A percentile compares a stretch with the other conserved stretches of the same genome.
Conservation (phyloP, 2,888 invertebrate species). For the Mimumesa dahlbomi region DNA sequence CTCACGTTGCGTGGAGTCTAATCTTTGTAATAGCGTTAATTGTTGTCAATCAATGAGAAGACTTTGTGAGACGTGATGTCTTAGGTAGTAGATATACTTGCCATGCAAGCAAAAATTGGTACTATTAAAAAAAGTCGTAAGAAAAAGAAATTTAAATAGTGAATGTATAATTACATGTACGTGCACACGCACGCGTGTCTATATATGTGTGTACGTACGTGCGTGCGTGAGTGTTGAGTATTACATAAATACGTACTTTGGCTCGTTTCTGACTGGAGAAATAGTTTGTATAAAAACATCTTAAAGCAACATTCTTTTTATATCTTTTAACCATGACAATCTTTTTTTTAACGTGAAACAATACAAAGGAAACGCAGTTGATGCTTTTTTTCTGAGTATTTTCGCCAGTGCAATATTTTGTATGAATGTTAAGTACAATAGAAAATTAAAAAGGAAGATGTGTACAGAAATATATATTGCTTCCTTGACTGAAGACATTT, state of each 20-base stretch:
- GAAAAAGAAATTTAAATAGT: slow-evolving; percentile 29
- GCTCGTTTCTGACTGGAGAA: slow-evolving; percentile 37
- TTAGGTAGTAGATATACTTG: slow-evolving; percentile 68
- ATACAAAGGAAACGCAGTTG: slow-evolving; percentile 5
- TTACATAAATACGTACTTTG: slow-evolving; percentile 41
- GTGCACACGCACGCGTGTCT: slow-evolving; percentile 1
- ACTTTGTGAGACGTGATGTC: slow-evolving; percentile 64
- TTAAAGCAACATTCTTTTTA: slow-evolving; percentile 42
- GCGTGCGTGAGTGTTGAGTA: slow-evolving; percentile 17
- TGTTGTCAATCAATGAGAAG: slow-evolving; percentile 64
- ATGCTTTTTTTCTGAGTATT: slow-evolving; percentile 34
- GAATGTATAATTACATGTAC: slow-evolving; percentile 27
- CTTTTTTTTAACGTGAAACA: slow-evolving; percentile 45
- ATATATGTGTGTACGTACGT: neutral
- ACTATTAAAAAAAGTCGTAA: slow-evolving; percentile 43
- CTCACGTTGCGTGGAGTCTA: slow-evolving; percentile 65
- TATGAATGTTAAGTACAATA: slow-evolving; percentile 37
- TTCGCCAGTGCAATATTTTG: slow-evolving; percentile 59
- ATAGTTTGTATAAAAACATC: slow-evolving; percentile 40
- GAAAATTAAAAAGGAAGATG: slow-evolving; percentile 19
- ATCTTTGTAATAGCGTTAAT: slow-evolving; percentile 69
- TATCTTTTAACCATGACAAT: slow-evolving; percentile 62
- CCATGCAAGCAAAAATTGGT: slow-evolving; percentile 71
- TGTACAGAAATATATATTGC: slow-evolving; percentile 42
- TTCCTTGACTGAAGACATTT: slow-evolving; percentile 17